Evolutionary conservation across 1,140 invertebrate genomes (phyloP), one percentile per base, ranked within the genome.

Genomic region (Diprion similis): DNA sequence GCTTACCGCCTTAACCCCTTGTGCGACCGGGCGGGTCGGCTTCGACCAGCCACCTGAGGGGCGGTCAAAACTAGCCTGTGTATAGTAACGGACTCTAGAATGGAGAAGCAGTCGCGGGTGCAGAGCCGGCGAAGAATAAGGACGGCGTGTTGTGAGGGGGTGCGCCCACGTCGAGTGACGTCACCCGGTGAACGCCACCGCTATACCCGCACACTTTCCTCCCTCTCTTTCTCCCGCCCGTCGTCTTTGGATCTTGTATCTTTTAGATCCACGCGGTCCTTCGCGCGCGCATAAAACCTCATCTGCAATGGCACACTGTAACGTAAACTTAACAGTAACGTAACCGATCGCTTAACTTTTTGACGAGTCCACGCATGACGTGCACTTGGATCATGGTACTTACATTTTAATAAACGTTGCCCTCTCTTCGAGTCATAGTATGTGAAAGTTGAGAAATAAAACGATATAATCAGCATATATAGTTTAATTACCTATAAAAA

Each of bases 161-260:
- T 84, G 83, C 84, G 82, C 84, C 84, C 83, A 84, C 84, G 81
- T 82, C 64, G 76, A 59, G 68, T 86, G 84, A 86, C 84, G 84
- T 85, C 84, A 86, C 71, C 78, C 77, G 79, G 81, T 82, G 82
- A 84, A 84, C 83, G 83, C 83, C 79, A 79, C 78, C 81, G 78
- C 24, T 37, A n/a, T n/a, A 37, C 51, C 51, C 51, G 51, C 51
- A 9, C 51, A 17, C 51, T 59, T 59, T 59, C 51, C 51, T 59
- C 51, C 51, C 51, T 59, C 51, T 59, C 51, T 13, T 17, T 59
- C 9, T 13, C 51, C n/a, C 51, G 51, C 51, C 51, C n/a, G 11
- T 17, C 11, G n/a, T 59, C 11, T 17, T 59, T 17, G 4, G 51
- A 59, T 59, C 51, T 59, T 8, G 11, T 59, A 17, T 59, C 51